Evolutionary conservation across 2,797 vertebrate species (phyloP).

Genomic region (Acomys russatus): DNA sequence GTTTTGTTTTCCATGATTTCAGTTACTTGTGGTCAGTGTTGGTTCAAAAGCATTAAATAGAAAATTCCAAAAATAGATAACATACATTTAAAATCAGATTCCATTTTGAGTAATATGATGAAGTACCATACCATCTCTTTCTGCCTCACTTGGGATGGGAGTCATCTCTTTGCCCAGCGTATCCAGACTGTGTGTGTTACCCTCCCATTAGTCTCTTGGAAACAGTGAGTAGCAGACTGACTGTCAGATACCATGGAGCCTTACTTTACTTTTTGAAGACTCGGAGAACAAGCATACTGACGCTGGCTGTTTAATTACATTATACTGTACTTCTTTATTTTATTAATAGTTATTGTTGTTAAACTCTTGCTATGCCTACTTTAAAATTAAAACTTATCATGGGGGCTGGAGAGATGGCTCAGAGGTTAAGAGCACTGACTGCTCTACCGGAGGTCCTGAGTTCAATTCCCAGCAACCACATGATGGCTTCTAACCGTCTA

Average conservation of each 20-base stretch:
- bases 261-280: background rate
- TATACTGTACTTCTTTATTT: background rate
- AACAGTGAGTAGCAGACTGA: background rate
- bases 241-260: background rate
- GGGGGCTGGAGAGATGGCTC: no score
- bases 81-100: background rate
- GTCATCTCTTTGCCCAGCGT: background rate
- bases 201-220: background rate
- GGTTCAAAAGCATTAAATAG: background rate
- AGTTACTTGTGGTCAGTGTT: background rate
- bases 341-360: conserved; percentile 2
- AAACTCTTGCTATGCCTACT: background rate
- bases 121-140: background rate
- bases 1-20: background rate
- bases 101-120: background rate
- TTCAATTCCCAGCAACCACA: no score
- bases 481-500: no score
- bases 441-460: no score
- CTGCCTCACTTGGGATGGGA: background rate
- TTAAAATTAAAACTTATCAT: conserved; percentile 28
- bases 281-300: background rate
- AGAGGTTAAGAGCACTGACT: no score
- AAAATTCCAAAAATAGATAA: conserved; percentile 41
- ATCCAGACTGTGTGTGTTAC: background rate
- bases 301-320: background rate